These are phyloP conservation scores for Torymus auratus DNA, from an alignment of 2,888 invertebrate species.

Conservation along the genomic window DNA sequence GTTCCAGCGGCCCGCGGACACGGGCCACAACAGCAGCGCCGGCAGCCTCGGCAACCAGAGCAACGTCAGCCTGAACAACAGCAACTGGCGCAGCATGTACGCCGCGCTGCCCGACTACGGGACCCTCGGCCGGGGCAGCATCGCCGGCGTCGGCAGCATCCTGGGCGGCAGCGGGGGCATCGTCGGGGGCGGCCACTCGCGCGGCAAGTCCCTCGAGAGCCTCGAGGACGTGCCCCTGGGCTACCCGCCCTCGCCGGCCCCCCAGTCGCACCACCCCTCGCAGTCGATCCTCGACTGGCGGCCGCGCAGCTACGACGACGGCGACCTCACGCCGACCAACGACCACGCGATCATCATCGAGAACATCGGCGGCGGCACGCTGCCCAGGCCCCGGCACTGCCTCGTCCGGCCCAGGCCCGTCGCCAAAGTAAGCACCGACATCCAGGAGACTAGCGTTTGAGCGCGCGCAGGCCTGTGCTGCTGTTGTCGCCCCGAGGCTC, in stretches of 20 bases:
- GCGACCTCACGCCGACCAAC: conserved; percentile 93
- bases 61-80: background rate
- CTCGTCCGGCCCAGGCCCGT: conserved; percentile 88
- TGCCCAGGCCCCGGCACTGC: conserved; percentile 88
- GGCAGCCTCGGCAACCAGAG: background rate
- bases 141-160: conserved; percentile 56
- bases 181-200: conserved; percentile 73
- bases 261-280: conserved; percentile 66
- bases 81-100: conserved; percentile 74
- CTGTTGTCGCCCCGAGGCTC: too few species aligned
- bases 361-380: conserved; percentile 86
- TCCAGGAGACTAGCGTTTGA: too few species aligned
- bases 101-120: conserved; percentile 72
- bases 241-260: conserved; percentile 74
- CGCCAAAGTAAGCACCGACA: conserved; percentile 80
- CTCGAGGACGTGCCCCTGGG: conserved; percentile 84
- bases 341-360: conserved; percentile 81
- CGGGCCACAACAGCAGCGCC: conserved; percentile 3
- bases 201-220: conserved; percentile 91
- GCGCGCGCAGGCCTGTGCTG: too few species aligned
- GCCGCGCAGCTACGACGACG: conserved; percentile 89
- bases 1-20: conserved; percentile 67
- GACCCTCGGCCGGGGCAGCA: conserved; percentile 53
- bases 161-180: conserved; percentile 50
- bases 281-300: conserved; percentile 79